Evolutionary conservation across 2,888 invertebrate species (phyloP), one percentile per base, ranked within the genome.

Genomic region (Danaus chrysippus): DNA sequence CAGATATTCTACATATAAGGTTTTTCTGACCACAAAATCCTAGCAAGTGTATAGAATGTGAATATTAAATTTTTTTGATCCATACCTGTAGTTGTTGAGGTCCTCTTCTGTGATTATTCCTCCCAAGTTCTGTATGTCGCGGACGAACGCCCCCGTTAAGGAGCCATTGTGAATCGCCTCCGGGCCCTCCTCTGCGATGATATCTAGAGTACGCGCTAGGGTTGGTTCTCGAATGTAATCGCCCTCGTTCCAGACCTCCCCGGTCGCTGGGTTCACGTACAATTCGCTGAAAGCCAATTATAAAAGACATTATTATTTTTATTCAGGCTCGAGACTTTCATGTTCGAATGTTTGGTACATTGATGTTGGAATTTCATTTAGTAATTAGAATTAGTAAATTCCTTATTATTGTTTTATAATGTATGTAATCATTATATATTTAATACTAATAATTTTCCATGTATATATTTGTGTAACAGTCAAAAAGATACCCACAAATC

Each of bases 81-180:
- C 65, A 68, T 57, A 95, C 96, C 81, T 91, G 88, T 94, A 98
- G 69, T 92, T 89, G 66, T 84, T 84, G 76, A 98, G 91, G 83
- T 98, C 98, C 59, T 95, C 92, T 71, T 92, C 92, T 0, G 95
- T 95, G 56, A 98, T 93, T 63, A 96, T 95, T 42, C 97, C 96
- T 56, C 95, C 95, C 64, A 93, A 86, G 0, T 81, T 84, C 71
- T 89, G 79, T 23, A 97, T 93, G 78, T 98, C 98, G 60, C 90
- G 75, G 54, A 93, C 92, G 72, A 98, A 92, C 62, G 84, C 82
- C 64, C 92, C 84, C 0, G 94, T 93, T 34, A 97, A 91, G 1
- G 86, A 81, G 0, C 97, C 97, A 74, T 94, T 93, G 87, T 98
- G 97, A 60, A 97, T 93, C 70, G 94, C 93, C 68, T 92, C 88